Percentiles rank a stretch among this genome's conserved stretches.
Conservation (phyloP, 2,113 vertebrate genomes). For the Nannospalax galili region DNA sequence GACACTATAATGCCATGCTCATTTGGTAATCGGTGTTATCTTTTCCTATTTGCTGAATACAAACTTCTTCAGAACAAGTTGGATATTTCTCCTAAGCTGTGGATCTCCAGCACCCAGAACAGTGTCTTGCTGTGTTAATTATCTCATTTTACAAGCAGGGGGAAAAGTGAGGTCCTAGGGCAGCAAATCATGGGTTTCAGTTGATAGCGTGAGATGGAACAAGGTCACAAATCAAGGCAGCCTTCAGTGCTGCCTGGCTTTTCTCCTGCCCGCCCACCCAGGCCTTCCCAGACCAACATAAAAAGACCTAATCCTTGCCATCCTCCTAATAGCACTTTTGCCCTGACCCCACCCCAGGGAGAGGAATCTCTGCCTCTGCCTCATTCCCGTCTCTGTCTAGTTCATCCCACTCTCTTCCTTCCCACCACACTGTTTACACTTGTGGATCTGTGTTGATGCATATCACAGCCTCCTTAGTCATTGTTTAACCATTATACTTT, state of each 20-base stretch:
- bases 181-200: neutral
- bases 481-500: constrained; percentile 78
- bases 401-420: constrained; percentile 34
- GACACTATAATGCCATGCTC: neutral
- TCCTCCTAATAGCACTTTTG: neutral
- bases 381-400: constrained; percentile 53
- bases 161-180: neutral
- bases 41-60: neutral
- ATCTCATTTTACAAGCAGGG: neutral
- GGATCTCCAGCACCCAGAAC: neutral
- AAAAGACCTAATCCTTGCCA: neutral
- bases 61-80: neutral
- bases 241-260: neutral
- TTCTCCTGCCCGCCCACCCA: neutral
- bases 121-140: neutral
- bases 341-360: neutral
- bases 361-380: constrained; percentile 77
- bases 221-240: neutral
- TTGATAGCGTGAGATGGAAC: neutral
- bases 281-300: neutral
- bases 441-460: constrained; percentile 76
- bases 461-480: constrained; percentile 80
- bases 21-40: neutral
- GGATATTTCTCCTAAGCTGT: neutral
- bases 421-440: constrained; percentile 73